phyloP scores from a whole-genome alignment of 2,113 vertebrate genomes.

The Charina bottae region DNA sequence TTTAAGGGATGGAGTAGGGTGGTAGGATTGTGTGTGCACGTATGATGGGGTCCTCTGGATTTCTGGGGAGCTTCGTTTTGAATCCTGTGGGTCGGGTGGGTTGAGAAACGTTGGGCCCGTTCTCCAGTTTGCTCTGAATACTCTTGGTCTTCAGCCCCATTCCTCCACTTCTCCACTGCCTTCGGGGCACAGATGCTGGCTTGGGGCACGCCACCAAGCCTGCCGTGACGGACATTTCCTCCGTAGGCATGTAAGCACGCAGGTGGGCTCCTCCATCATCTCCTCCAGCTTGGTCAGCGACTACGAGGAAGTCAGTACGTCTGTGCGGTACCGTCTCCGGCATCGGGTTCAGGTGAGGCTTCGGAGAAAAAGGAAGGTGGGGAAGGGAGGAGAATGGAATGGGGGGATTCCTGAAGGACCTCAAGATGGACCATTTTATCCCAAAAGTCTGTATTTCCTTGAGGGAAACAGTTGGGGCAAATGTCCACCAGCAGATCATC shows the following conservation, averaged over 20 bases:
- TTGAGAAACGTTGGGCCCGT: background rate
- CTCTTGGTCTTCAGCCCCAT: background rate
- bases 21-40: background rate
- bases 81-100: background rate
- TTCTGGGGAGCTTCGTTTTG: background rate
- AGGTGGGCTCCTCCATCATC: slow-evolving; percentile 85
- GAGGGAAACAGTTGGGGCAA: background rate
- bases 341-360: slow-evolving; percentile 76
- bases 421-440: background rate
- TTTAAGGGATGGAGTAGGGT: background rate
- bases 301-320: slow-evolving; percentile 74
- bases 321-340: slow-evolving; percentile 81
- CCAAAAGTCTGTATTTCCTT: background rate
- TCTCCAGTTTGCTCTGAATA: background rate
- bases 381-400: background rate
- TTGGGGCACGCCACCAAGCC: background rate
- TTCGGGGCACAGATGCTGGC: background rate
- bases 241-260: slow-evolving; percentile 75
- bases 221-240: background rate
- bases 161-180: background rate
- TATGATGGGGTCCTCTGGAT: background rate
- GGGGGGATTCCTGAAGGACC: background rate
- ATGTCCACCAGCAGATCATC: background rate
- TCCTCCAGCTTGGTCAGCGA: slow-evolving; percentile 79
- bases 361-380: fast-evolving